Evolutionary conservation across 2,888 invertebrate species (phyloP).

Genomic region (Onthophagus sagittarius): DNA sequence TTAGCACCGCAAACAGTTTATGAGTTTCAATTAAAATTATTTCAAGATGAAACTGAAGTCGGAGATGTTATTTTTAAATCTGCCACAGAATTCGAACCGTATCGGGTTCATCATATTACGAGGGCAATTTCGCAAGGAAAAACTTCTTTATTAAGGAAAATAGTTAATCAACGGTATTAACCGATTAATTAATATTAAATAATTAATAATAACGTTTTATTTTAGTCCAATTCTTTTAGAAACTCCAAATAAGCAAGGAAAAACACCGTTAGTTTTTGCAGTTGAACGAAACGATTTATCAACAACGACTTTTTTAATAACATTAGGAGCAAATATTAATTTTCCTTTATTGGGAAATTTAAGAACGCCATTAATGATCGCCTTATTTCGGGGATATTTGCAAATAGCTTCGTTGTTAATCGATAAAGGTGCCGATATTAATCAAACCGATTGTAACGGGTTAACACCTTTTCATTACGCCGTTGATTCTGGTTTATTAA

Average conservation of each 20-base stretch:
- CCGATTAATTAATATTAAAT: background rate
- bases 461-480: conserved; percentile 55
- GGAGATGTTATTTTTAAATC: conserved; percentile 41
- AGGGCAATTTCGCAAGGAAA: conserved; percentile 40
- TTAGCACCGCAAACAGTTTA: conserved; percentile 53
- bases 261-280: conserved; percentile 55
- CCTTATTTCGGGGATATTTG: conserved; percentile 44
- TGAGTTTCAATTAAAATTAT: conserved; percentile 49
- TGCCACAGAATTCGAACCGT: conserved; percentile 38
- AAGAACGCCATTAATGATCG: conserved; percentile 53
- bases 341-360: conserved; percentile 42
- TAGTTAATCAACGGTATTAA: conserved; percentile 34
- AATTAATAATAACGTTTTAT: conserved; percentile 10
- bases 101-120: conserved; percentile 38
- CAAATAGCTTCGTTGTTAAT: conserved; percentile 48
- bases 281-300: conserved; percentile 49
- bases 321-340: conserved; percentile 52
- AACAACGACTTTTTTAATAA: conserved; percentile 49
- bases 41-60: conserved; percentile 26
- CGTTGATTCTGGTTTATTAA: conserved; percentile 50
- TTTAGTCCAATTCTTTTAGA: conserved; percentile 50
- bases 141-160: conserved; percentile 40
- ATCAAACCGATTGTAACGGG: conserved; percentile 48
- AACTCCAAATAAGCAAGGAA: conserved; percentile 50
- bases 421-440: conserved; percentile 51